phyloP scores from a whole-genome alignment of 2,888 invertebrate genomes.

The Aleiodes testaceus region DNA sequence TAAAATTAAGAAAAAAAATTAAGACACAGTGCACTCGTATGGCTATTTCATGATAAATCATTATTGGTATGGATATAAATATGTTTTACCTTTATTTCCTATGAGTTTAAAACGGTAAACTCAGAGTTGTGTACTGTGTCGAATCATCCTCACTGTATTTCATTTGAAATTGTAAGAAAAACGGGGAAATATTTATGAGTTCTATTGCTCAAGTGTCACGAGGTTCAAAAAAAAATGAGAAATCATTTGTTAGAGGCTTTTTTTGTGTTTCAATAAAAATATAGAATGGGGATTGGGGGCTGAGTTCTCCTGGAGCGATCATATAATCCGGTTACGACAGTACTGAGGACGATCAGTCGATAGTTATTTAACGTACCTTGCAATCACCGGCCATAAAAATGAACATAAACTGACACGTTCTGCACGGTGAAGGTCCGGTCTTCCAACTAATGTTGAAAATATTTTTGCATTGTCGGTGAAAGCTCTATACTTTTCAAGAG shows the following conservation, averaged over 20 bases:
- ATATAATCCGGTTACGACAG: slow-evolving; percentile 59
- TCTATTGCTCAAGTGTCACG: too few species aligned
- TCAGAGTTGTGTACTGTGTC: slow-evolving; percentile 2
- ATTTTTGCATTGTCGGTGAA: slow-evolving; percentile 5
- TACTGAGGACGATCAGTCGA: slow-evolving; percentile 58
- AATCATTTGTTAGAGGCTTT: not conserved
- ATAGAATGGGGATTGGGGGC: slow-evolving; percentile 6
- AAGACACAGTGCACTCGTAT: slow-evolving; percentile 31
- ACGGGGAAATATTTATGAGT: slow-evolving; percentile 11
- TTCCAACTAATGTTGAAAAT: slow-evolving; percentile 30
- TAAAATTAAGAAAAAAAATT: slow-evolving; percentile 37
- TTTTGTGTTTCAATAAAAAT: not conserved
- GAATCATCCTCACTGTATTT: slow-evolving; percentile 15
- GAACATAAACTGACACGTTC: slow-evolving; percentile 64
- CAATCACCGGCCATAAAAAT: slow-evolving; percentile 67
- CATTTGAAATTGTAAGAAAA: slow-evolving; percentile 13
- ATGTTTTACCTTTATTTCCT: slow-evolving; percentile 25
- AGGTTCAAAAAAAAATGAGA: slow-evolving; percentile 4
- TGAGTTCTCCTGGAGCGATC: slow-evolving; percentile 35
- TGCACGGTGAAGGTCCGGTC: slow-evolving; percentile 38
- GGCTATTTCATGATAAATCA: slow-evolving; percentile 39
- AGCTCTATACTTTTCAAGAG: not conserved
- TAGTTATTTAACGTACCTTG: slow-evolving; percentile 65
- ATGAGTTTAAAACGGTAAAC: slow-evolving; percentile 29
- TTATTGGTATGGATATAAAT: slow-evolving; percentile 37